phyloP scores from a whole-genome alignment of 2,888 invertebrate species.

The Hemaris fuciformis region DNA sequence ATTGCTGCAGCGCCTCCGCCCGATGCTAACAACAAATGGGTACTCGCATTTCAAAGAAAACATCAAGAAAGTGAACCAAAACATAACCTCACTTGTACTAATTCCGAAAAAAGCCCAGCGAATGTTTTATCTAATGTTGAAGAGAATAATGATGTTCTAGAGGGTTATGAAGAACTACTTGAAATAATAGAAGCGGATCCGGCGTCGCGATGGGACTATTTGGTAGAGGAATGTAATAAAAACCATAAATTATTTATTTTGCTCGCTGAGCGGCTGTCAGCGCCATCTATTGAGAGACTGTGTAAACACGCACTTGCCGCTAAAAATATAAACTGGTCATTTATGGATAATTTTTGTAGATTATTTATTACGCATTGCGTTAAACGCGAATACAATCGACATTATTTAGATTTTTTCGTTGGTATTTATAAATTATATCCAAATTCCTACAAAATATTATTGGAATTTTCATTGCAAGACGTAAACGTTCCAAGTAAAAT shows the following conservation, averaged over 20 bases:
- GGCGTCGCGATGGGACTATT: constrained; percentile 27
- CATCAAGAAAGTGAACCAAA: constrained; percentile 19
- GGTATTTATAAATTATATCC: constrained; percentile 37
- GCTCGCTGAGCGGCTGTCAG: constrained; percentile 42
- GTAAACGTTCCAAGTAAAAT: constrained; percentile 39
- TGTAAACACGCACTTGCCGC: constrained; percentile 39
- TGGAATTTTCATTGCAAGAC: constrained; percentile 45
- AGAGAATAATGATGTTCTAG: constrained; percentile 16
- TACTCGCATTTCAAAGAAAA: constrained; percentile 35
- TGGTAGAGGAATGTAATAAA: constrained; percentile 41
- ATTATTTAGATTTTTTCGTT: constrained; percentile 48
- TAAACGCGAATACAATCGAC: constrained; percentile 41
- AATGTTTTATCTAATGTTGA: constrained; percentile 9
- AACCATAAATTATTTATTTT: constrained; percentile 30
- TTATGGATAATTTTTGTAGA: constrained; percentile 35
- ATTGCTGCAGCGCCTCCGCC: constrained; percentile 32
- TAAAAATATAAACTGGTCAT: constrained; percentile 24
- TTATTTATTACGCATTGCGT: constrained; percentile 45
- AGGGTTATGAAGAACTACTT: constrained; percentile 32
- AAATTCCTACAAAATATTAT: constrained; percentile 34
- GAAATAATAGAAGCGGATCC: constrained; percentile 43
- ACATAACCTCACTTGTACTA: constrained; percentile 9
- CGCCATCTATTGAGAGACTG: constrained; percentile 40
- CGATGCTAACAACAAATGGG: constrained; percentile 47
- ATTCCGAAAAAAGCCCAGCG: constrained; percentile 17